Evolutionary conservation across 2,888 invertebrate genomes (phyloP).

Genomic region (Dynastes grantii): DNA sequence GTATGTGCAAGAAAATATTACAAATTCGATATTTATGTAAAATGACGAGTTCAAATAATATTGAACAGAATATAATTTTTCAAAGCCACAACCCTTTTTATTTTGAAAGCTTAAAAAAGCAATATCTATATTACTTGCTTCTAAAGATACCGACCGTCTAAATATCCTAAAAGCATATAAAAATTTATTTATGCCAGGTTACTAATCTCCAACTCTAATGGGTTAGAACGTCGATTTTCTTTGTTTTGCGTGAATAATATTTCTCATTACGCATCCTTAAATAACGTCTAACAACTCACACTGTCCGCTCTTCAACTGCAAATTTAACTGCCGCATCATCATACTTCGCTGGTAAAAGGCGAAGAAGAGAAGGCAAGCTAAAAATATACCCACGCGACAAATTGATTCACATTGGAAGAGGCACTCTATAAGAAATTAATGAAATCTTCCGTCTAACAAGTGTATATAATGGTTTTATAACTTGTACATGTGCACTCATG

Average conservation of each 20-base stretch:
- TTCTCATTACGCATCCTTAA: conserved; percentile 33
- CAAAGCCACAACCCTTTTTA: no score
- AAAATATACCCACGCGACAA: conserved; percentile 30
- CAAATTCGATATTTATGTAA: no score
- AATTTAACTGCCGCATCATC: conserved; percentile 21
- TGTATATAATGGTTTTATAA: conserved; percentile 12
- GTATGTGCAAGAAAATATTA: no score
- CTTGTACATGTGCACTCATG: not conserved
- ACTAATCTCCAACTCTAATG: not conserved
- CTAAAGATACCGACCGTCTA: no score
- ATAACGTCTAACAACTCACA: conserved; percentile 9
- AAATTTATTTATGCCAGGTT: not conserved
- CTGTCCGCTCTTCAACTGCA: conserved; percentile 1
- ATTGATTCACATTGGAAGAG: conserved; percentile 38
- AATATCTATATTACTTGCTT: no score
- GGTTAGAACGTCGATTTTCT: conserved; percentile 4
- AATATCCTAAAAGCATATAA: no score
- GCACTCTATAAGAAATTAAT: conserved; percentile 40
- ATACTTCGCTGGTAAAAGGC: no score
- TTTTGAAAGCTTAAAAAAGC: no score
- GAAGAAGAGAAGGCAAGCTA: not conserved
- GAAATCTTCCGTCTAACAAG: conserved; percentile 28
- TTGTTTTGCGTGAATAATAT: conserved; percentile 30
- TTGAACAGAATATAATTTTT: no score
- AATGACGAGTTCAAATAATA: no score